Evolutionary conservation across 2,888 invertebrate species (phyloP).

Genomic region (Troilus luridus): DNA sequence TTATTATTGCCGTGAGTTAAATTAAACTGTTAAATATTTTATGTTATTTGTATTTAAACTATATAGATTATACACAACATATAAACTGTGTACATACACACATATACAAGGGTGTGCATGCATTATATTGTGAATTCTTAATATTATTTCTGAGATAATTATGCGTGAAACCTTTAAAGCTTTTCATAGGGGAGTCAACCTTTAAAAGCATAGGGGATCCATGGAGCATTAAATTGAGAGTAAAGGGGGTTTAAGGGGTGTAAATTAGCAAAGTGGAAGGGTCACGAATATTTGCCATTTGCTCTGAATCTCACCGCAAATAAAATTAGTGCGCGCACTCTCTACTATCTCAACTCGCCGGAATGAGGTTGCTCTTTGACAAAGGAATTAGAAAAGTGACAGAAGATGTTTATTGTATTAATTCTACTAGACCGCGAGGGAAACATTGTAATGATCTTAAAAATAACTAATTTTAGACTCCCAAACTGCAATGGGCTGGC

Average conservation of each 20-base stretch:
- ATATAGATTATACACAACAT: too few relatives aligned
- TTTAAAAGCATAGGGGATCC: neutral
- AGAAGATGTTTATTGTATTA: neutral
- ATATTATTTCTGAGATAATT: neutral
- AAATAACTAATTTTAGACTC: too few relatives aligned
- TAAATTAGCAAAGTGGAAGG: constrained; percentile 7
- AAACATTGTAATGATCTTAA: too few relatives aligned
- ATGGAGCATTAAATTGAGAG: neutral
- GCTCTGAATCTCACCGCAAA: constrained; percentile 33
- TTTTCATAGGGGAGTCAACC: neutral
- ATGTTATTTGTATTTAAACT: too few relatives aligned
- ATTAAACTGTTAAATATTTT: too few relatives aligned
- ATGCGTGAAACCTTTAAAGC: neutral
- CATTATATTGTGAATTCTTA: neutral
- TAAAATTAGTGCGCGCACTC: neutral
- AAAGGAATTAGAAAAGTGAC: neutral
- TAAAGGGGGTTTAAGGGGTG: neutral
- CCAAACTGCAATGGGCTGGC: too few relatives aligned
- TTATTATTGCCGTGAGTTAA: too few relatives aligned
- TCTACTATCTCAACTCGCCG: neutral
- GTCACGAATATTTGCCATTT: neutral
- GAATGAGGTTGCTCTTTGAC: neutral
- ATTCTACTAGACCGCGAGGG: neutral
- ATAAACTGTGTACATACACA: too few relatives aligned
- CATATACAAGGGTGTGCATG: neutral